These are phyloP conservation scores for Ctenicera cuprea DNA, from an alignment of 2,888 invertebrate genomes.

Conservation along the genomic window DNA sequence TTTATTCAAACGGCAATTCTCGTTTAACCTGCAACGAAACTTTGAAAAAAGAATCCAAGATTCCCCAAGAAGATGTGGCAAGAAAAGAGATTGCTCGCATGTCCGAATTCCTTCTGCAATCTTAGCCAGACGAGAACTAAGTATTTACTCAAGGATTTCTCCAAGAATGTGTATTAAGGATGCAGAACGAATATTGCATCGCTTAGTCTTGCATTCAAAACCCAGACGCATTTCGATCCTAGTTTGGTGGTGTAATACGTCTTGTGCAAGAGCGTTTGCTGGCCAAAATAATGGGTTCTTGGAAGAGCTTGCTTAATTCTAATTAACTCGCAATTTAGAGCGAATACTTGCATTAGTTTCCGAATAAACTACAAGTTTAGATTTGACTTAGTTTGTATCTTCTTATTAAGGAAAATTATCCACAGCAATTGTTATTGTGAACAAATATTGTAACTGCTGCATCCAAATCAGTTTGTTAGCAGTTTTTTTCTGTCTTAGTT, in stretches of 20 bases:
- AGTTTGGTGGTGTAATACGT: neutral
- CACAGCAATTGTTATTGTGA: no score
- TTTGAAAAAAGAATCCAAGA: slow-evolving; percentile 32
- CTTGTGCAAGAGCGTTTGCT: neutral
- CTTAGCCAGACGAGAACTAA: slow-evolving; percentile 46
- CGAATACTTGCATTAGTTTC: neutral
- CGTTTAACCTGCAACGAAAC: no score
- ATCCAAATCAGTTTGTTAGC: no score
- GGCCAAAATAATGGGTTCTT: slow-evolving; percentile 19
- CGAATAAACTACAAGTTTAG: no score
- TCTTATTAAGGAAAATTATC: no score
- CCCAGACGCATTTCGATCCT: neutral
- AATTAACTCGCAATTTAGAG: slow-evolving; percentile 10
- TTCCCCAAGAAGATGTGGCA: slow-evolving; percentile 12
- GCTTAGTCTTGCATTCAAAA: neutral
- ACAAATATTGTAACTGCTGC: no score
- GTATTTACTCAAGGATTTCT: slow-evolving; percentile 51
- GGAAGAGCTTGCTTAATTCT: slow-evolving; percentile 22
- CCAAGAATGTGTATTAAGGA: slow-evolving; percentile 50
- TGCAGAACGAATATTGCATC: slow-evolving; percentile 38
- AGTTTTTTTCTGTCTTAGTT: no score
- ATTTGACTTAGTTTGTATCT: no score
- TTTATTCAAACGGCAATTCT: no score
- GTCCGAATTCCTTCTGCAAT: slow-evolving; percentile 50
- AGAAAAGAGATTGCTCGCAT: slow-evolving; percentile 18